Percentiles rank a stretch among this genome's conserved stretches.
Conservation (phyloP, 1,140 invertebrate species). For the Tetragnatha versicolor region DNA sequence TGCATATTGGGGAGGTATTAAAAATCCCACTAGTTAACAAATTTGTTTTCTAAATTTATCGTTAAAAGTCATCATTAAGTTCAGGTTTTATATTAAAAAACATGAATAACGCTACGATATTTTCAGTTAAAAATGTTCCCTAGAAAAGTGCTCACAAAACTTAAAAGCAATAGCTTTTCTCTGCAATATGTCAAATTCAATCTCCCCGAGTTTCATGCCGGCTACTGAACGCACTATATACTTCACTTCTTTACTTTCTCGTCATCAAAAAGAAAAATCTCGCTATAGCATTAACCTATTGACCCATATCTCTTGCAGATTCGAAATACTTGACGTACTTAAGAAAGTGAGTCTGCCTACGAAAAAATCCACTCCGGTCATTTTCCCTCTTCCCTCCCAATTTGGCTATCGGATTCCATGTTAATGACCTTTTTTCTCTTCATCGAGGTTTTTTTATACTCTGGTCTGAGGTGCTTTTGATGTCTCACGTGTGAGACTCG, state of each 20-base stretch:
- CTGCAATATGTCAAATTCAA: background rate
- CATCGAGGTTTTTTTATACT: background rate
- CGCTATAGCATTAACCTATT: constrained; percentile 16
- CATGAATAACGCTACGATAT: too few species aligned
- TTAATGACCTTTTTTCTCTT: background rate
- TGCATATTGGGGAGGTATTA: too few species aligned
- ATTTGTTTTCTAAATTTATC: too few species aligned
- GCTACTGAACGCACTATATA: background rate
- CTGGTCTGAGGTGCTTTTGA: constrained; percentile 1
- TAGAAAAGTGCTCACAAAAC: too few species aligned
- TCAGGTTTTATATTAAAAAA: too few species aligned
- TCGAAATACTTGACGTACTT: constrained; percentile 4
- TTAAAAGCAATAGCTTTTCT: too few species aligned
- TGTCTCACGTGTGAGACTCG: background rate
- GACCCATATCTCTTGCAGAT: background rate
- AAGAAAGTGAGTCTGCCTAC: constrained; percentile 9
- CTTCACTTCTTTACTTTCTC: background rate
- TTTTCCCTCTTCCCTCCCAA: background rate
- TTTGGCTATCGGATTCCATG: background rate
- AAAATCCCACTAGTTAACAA: too few species aligned
- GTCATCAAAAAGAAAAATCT: background rate
- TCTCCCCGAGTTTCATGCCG: background rate
- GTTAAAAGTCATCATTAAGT: too few species aligned
- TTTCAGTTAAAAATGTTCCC: too few species aligned
- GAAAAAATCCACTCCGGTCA: background rate